phyloP scores from a whole-genome alignment of 2,113 vertebrate genomes.

The Otis tarda region DNA sequence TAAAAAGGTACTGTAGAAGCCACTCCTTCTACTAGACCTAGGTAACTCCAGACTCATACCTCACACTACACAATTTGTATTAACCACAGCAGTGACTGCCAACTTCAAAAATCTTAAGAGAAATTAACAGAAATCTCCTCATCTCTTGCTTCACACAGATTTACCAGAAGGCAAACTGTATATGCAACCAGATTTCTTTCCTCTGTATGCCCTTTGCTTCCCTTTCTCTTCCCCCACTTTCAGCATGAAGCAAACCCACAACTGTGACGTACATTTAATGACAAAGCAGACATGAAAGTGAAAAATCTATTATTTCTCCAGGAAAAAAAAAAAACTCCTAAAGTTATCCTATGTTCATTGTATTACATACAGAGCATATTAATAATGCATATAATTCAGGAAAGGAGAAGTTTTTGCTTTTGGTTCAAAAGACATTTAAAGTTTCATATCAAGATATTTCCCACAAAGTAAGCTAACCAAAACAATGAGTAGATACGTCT shows the following conservation, averaged over 20 bases:
- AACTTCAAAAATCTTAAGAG: neutral
- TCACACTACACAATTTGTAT: neutral
- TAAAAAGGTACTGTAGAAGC: neutral
- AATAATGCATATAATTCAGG: neutral
- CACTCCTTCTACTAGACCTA: neutral
- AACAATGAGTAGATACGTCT: constrained; percentile 53
- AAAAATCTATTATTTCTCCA: constrained; percentile 3
- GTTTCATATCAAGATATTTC: neutral
- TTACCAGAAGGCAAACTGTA: neutral
- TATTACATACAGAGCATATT: neutral
- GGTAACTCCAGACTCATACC: neutral
- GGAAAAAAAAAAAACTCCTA: neutral
- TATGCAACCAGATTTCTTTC: neutral
- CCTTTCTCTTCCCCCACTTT: neutral
- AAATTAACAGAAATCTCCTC: neutral
- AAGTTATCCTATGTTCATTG: neutral
- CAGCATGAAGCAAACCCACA: neutral
- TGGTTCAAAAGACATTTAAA: constrained; percentile 39
- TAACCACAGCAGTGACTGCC: neutral
- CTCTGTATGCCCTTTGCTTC: neutral
- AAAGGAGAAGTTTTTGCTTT: neutral
- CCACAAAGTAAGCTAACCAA: constrained; percentile 74
- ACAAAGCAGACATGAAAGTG: neutral
- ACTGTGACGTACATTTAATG: neutral
- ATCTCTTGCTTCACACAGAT: neutral